A percentile compares a stretch with the other conserved stretches of the same genome.
Conservation (phyloP, 64 coral and sea anemone species). For the Hydrozoanthus tunicans region DNA sequence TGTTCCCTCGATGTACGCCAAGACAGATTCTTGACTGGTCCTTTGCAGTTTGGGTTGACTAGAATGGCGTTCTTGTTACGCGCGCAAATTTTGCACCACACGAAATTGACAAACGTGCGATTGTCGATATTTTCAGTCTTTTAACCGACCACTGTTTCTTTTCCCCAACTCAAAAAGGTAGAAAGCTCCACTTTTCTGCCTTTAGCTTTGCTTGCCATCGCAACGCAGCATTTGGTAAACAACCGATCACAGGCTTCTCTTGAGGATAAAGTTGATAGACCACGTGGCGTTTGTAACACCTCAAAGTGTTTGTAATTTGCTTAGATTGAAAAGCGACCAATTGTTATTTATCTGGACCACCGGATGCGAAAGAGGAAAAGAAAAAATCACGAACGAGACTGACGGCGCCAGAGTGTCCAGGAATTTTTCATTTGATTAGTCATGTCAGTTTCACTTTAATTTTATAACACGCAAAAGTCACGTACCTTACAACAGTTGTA, state of each 20-base stretch:
- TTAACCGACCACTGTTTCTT: slow-evolving; percentile 40
- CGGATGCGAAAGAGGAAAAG: no score
- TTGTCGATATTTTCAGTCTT: slow-evolving; percentile 14
- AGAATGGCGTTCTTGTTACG: slow-evolving; percentile 44
- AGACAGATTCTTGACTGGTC: slow-evolving; percentile 48
- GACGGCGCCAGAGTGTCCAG: not conserved
- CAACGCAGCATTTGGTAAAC: slow-evolving; percentile 33
- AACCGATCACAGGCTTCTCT: not conserved
- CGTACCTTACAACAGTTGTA: not conserved
- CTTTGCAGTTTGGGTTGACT: slow-evolving; percentile 51
- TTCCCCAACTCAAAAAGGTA: slow-evolving; percentile 20
- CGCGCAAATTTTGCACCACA: slow-evolving; percentile 53
- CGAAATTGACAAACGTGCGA: slow-evolving; percentile 19
- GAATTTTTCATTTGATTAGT: not conserved
- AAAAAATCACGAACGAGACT: slow-evolving; percentile 19
- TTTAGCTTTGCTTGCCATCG: slow-evolving; percentile 33
- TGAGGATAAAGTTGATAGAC: slow-evolving; percentile 22
- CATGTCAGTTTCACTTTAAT: no score
- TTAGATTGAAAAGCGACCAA: not conserved
- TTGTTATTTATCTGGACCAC: not conserved
- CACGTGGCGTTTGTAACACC: slow-evolving; percentile 25
- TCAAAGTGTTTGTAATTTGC: slow-evolving; percentile 34
- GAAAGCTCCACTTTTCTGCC: slow-evolving; percentile 2
- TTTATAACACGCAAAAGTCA: slow-evolving; percentile 11
- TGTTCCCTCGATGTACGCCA: slow-evolving; percentile 45